Evolutionary conservation across 2,113 vertebrate species (phyloP), one percentile per base, ranked within the genome.

Genomic region (Chloropsis cyanopogon): DNA sequence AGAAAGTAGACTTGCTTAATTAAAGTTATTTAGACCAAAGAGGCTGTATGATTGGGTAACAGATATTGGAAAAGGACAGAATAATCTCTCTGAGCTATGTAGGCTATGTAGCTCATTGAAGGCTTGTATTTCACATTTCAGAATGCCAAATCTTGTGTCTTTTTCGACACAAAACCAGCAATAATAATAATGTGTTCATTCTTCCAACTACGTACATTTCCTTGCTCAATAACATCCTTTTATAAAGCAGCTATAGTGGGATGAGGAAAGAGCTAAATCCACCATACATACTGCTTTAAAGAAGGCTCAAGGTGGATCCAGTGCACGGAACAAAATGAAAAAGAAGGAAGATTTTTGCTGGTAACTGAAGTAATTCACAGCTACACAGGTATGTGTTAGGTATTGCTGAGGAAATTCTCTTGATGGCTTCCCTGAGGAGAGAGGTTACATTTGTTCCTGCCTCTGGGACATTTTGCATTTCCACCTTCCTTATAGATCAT

Each of bases 1-100:
- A 92, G 94, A 98, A 97, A 96, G 96, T 95, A 96, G 94, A 97
- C 95, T 97, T 97, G 95, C 96, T 98, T 98, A 98, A 98, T 98
- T 98, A 98, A 98, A 97, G 97, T 97, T 97, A 97, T 97, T 97
- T 97, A 97, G 96, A 97, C 90, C 91, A 97, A 96, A 94, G 83
- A 96, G 76, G 39, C 85, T 92, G 66, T 96, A 80, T 96, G 97
- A 97, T 95, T 97, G 95, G 88, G 68, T 94, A 85, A 89, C n/a
- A 20, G 90, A 96, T 96, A 97, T 82, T 96, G 77, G 88, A 97
- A 93, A 83, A 75, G 90, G 68, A 93, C 19, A 89, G 86, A 95
- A 95, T 96, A 92, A 97, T 95, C 81, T 94, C 75, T 82, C 75
- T 93, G 86, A 97, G 88, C 80, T 96, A 63, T 28, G 66, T 50